Conservation (phyloP, 2,113 vertebrate genomes). For the Mormoops blainvillei region DNA sequence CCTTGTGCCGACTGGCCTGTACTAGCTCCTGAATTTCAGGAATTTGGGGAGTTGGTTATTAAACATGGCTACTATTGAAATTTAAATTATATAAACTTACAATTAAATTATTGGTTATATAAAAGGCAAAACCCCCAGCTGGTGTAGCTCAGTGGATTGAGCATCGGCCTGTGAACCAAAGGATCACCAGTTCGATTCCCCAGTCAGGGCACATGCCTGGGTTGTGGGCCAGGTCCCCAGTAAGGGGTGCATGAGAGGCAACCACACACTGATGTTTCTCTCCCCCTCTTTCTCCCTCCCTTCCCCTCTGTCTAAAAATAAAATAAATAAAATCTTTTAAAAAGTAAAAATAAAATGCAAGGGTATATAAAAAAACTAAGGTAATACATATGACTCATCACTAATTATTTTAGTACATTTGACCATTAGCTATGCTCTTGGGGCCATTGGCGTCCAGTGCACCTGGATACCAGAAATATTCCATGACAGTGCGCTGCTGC, state of each 20-base stretch:
- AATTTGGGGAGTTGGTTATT: not conserved
- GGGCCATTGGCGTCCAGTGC: rapidly evolving
- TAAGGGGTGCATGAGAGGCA: too few species aligned
- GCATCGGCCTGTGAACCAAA: too few species aligned
- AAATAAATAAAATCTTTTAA: too few species aligned
- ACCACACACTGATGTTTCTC: too few species aligned
- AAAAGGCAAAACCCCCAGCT: not conserved
- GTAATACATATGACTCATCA: not conserved
- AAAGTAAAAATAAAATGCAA: not conserved
- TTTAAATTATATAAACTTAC: not conserved
- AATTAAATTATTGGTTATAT: not conserved
- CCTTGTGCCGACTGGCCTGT: not conserved
- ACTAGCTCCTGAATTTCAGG: not conserved
- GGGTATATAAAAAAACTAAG: not conserved
- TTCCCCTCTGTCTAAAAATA: too few species aligned
- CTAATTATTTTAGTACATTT: not conserved
- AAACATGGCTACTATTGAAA: not conserved
- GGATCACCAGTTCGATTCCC: too few species aligned
- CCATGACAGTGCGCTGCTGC: rapidly evolving
- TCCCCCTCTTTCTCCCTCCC: too few species aligned
- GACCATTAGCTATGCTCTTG: not conserved
- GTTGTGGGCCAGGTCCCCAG: too few species aligned
- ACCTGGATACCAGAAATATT: rapidly evolving
- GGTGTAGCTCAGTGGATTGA: too few species aligned
- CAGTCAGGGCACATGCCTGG: too few species aligned